phyloP scores from a whole-genome alignment of 2,113 vertebrate genomes.

The Shinisaurus crocodilurus region DNA sequence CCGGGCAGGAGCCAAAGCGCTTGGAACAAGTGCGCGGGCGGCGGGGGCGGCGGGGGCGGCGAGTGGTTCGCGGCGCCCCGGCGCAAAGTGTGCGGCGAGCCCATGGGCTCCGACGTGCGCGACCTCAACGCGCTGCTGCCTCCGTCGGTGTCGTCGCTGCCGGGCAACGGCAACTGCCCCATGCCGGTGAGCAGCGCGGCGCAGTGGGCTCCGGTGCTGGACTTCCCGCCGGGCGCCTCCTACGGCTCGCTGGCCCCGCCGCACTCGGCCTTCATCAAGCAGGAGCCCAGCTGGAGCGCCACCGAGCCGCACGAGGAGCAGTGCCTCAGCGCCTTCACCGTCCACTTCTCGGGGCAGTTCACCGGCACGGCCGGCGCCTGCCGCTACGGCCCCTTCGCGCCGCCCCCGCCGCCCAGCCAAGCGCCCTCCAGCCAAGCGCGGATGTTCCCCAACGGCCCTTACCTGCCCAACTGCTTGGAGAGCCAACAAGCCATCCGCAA shows the following conservation, averaged over 20 bases:
- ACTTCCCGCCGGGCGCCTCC: constrained; percentile 89
- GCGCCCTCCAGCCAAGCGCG: constrained; percentile 83
- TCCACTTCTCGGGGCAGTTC: constrained; percentile 96
- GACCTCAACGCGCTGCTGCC: constrained; percentile 92
- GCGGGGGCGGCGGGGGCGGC: constrained; percentile 8
- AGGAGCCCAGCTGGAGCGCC: constrained; percentile 92
- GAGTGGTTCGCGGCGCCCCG: constrained; percentile 62
- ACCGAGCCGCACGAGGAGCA: constrained; percentile 91
- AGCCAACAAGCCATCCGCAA: constrained; percentile 85
- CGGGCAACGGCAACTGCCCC: constrained; percentile 83
- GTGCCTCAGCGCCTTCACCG: constrained; percentile 95
- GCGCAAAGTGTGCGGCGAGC: constrained; percentile 67
- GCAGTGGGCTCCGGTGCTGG: constrained; percentile 94
- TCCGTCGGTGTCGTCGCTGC: constrained; percentile 82
- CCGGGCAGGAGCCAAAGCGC: constrained; percentile 57
- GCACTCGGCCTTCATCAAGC: constrained; percentile 93
- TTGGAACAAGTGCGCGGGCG: constrained; percentile 69
- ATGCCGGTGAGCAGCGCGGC: constrained; percentile 87
- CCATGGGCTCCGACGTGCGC: constrained; percentile 92
- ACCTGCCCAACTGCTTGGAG: constrained; percentile 91
- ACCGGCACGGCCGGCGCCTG: constrained; percentile 91
- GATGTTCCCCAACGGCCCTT: constrained; percentile 89
- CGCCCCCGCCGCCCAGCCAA: constrained; percentile 79
- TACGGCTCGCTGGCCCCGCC: constrained; percentile 87
- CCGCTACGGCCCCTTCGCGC: constrained; percentile 86